These are phyloP conservation scores for Xestia sexstrigata DNA, from an alignment of 2,888 invertebrate species.

Conservation along the genomic window DNA sequence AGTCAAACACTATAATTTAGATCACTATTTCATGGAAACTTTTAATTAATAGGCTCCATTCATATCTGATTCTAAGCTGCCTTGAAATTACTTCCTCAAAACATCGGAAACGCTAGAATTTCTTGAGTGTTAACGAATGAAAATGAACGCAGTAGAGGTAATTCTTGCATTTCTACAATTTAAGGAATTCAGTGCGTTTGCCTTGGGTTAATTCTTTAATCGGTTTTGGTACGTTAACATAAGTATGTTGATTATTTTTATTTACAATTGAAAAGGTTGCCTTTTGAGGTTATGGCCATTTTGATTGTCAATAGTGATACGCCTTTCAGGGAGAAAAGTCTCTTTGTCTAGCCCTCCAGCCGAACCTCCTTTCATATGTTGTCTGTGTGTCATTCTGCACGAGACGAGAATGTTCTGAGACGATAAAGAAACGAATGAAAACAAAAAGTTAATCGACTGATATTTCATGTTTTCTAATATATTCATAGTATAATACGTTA, in stretches of 20 bases:
- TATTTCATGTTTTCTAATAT: not conserved
- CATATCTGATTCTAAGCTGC: conserved; percentile 6
- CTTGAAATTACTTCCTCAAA: conserved; percentile 33
- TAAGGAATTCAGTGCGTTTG: conserved; percentile 50
- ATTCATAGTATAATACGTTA: not conserved
- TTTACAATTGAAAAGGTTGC: conserved; percentile 44
- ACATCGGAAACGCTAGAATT: conserved; percentile 31
- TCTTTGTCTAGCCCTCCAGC: not conserved
- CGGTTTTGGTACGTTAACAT: conserved; percentile 45
- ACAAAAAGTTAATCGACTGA: not conserved
- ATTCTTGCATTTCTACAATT: conserved; percentile 49
- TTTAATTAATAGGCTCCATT: not conserved
- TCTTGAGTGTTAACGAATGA: conserved; percentile 26
- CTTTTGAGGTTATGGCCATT: conserved; percentile 30
- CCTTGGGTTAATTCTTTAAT: conserved; percentile 62
- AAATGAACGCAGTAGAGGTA: conserved; percentile 37
- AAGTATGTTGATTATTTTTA: conserved; percentile 58
- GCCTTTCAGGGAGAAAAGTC: not conserved
- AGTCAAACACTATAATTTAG: not conserved
- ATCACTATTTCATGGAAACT: not conserved
- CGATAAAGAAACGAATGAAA: not conserved
- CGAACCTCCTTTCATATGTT: not conserved
- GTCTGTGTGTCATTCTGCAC: not conserved
- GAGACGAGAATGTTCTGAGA: not conserved
- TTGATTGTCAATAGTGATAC: conserved; percentile 6